Base-by-base conservation (phyloP, 2,888 invertebrate species). In the Raillietiella orientalis region DNA sequence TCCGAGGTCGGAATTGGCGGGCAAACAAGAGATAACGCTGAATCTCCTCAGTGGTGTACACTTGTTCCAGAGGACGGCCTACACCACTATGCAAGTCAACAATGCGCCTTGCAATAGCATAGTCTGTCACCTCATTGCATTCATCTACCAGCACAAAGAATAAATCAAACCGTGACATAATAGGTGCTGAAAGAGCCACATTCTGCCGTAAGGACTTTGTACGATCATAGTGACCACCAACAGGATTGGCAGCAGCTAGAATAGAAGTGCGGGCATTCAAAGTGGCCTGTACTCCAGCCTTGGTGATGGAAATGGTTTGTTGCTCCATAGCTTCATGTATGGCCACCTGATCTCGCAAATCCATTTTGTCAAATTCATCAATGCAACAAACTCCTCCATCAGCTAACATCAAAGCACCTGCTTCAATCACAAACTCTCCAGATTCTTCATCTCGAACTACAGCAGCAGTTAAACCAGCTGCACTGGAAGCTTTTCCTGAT, bases 301-400 rank as follows among this genome's bases (percentile, higher is more conserved):
- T 96, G 0, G 96, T 90, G 30, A 96, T 59, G 0, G 90, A 87
- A 36, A 96, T 99, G 1, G 96, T 99, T 50, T 96, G 96, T 42
- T 99, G 96, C 54, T 96, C 96, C 96, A 96, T 96, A 3, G 96
- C 96, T 52, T 96, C 96, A 53, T 99, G 96, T 36, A 96, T 99
- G 23, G 96, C 93, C 4, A 96, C 87, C 47, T 96, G 93, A 56
- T 96, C 96, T 24, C 64, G 59, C 0, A 61, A 59, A 45, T 96
- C 93, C 96, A 99, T 99, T 52, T 99, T 96, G 47, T 99, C 96
- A 48, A 99, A 96, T 51, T 99, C 96, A 41, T 96, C 96, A 37
- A 96, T 96, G 43, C 93, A 93, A 40, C 93, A 93, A 24, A 93
- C 74, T 4, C 90, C 84, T 43, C 90, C 90, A 49, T 99, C 96